Evolutionary conservation across 2,113 vertebrate species (phyloP), one percentile per base, ranked within the genome.

Genomic region (Ceuthmochares aereus): DNA sequence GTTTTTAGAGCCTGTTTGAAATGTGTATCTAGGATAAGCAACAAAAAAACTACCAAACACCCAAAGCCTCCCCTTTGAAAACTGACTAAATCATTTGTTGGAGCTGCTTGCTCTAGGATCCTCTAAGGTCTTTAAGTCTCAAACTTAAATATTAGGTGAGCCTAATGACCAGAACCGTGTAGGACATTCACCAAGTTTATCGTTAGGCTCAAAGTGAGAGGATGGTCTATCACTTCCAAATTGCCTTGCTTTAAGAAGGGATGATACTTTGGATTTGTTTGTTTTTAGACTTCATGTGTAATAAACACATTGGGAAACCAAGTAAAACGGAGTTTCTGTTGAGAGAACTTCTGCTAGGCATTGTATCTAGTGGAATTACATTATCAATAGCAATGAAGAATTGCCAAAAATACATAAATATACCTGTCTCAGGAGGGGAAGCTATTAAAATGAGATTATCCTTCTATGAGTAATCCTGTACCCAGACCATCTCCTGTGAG

Each of bases 361-460:
- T 40, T 36, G 26, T 78, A 43, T 89, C 23, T 40, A 84, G 10
- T 72, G 54, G 56, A 94, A 93, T 84, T 93, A 66, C 13, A 49
- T 73, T 88, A 72, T 36, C 30, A 66, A 12, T 19, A 86, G 56
- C n/a, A 59, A 82, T 8, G 54, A 96, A 90, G 72, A 81, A 68
- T 84, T 84, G 76, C 83, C 87, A 90, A 95, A 96, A 96, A 86
- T 89, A 75, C 34, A 75, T 77, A 81, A 90, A 77, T 78, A 14
- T 68, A 63, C 78, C 87, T 72, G 25, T 81, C 86, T 89, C 83
- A 43, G 92, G 79, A 83, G 85, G 88, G 66, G 49, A 76, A 84
- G 73, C 89, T 89, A 89, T 92, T 97, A 96, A 96, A 96, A 96
- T 96, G 92, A 97, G 96, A 94, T 82, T 89, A 88, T 96, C 80